phyloP scores from a whole-genome alignment of 2,797 vertebrate species.

The Hyperoplus immaculatus region DNA sequence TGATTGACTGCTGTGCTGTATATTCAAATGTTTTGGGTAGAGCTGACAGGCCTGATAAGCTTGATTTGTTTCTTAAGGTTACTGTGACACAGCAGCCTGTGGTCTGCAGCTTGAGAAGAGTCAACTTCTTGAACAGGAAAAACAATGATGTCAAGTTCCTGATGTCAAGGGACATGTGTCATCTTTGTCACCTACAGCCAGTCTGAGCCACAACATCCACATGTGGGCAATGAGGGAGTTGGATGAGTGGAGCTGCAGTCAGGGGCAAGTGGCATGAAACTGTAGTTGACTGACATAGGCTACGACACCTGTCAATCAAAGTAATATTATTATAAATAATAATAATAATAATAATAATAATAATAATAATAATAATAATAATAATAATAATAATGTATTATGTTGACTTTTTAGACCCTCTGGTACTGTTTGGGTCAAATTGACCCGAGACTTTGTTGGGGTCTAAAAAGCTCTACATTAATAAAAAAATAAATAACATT shows the following conservation, averaged over 20 bases:
- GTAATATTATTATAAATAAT: neutral
- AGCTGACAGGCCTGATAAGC: neutral
- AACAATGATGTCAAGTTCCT: slow-evolving; percentile 19
- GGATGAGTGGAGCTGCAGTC: neutral
- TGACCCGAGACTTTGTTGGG: too few species aligned
- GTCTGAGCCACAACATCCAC: neutral
- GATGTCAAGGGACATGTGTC: neutral
- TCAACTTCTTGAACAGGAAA: slow-evolving; percentile 1
- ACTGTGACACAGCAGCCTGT: slow-evolving; percentile 32
- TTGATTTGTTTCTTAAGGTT: slow-evolving; percentile 17
- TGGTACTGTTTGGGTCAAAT: too few species aligned
- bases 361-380: too few species aligned
- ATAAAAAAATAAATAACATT: too few species aligned
- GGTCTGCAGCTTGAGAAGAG: neutral
- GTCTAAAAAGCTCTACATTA: too few species aligned
- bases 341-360: too few species aligned
- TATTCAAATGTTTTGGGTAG: neutral
- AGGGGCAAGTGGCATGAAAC: neutral
- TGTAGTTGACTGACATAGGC: neutral
- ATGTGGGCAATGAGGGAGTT: slow-evolving; percentile 2
- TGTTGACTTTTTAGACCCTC: too few species aligned
- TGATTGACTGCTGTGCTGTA: neutral
- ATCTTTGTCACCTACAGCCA: neutral
- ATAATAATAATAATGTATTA: too few species aligned
- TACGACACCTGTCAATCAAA: slow-evolving; percentile 18